Conservation (phyloP, 2,797 vertebrate genomes). For the Neopelma chrysocephalum region DNA sequence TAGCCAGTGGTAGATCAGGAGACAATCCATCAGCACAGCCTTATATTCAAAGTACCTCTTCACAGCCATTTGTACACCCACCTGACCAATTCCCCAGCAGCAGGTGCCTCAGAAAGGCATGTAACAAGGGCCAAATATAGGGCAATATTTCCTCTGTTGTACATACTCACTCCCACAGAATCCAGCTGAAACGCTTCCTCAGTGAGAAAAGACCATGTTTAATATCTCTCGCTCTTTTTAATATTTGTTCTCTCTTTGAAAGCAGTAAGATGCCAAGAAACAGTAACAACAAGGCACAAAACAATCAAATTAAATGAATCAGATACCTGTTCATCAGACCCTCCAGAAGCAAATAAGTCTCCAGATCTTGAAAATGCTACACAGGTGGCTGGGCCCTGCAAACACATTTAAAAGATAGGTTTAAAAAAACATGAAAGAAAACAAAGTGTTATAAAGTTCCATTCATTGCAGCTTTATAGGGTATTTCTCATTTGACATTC, state of each 20-base stretch:
- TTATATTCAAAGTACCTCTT: background rate
- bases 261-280: background rate
- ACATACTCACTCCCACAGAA: background rate
- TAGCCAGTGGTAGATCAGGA: background rate
- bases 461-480: background rate
- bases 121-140: background rate
- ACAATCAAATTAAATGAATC: background rate
- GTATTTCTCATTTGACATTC: background rate
- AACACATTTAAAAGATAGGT: background rate
- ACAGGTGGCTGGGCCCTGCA: conserved; percentile 87
- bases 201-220: background rate
- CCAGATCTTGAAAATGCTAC: conserved; percentile 90
- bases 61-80: background rate
- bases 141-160: background rate
- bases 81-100: background rate
- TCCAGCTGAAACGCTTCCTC: background rate
- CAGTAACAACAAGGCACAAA: background rate
- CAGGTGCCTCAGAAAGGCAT: background rate
- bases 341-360: conserved; percentile 90
- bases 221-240: background rate
- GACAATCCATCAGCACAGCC: background rate
- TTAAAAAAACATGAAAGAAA: background rate
- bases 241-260: background rate
- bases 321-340: conserved; percentile 92
- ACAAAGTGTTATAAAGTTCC: background rate